These are phyloP conservation scores for Polyommatus iphigenia DNA, from an alignment of 2,888 invertebrate genomes.

Conservation along the genomic window DNA sequence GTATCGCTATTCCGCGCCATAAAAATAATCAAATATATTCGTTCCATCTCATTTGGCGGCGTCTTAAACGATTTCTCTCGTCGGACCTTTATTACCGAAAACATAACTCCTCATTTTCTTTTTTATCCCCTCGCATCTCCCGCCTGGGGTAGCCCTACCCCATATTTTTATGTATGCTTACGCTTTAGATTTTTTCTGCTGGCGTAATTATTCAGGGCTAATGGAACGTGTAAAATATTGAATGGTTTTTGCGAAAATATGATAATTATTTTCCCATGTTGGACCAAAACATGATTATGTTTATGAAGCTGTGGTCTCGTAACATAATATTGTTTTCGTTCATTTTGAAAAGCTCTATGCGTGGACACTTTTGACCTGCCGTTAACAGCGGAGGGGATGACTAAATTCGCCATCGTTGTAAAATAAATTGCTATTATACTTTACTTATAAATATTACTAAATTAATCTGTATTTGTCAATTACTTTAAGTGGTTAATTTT, in stretches of 20 bases:
- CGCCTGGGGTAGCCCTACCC: conserved; percentile 65
- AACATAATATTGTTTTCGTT: not conserved
- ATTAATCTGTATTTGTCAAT: not conserved
- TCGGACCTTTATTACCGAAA: conserved; percentile 80
- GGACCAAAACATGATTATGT: not conserved
- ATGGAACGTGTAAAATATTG: conserved; percentile 19
- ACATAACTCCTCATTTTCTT: conserved; percentile 81
- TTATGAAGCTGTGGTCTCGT: not conserved
- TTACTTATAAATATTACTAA: too few relatives aligned
- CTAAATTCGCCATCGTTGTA: too few relatives aligned
- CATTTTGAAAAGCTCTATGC: not conserved
- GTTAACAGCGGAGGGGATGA: not conserved
- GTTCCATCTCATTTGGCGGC: conserved; percentile 79
- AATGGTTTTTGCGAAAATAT: not conserved
- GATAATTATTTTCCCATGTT: not conserved
- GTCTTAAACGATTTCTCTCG: conserved; percentile 81
- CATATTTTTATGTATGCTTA: conserved; percentile 72
- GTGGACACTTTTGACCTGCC: not conserved
- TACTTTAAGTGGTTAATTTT: not conserved
- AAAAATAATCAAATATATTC: conserved; percentile 81
- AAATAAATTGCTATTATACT: too few relatives aligned
- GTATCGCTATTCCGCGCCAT: conserved; percentile 76
- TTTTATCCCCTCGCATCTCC: conserved; percentile 76
- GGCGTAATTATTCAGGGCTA: conserved; percentile 26
- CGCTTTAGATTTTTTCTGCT: conserved; percentile 36